Evolutionary conservation across 2,113 vertebrate genomes (phyloP).

Genomic region (Cisticola juncidis): DNA sequence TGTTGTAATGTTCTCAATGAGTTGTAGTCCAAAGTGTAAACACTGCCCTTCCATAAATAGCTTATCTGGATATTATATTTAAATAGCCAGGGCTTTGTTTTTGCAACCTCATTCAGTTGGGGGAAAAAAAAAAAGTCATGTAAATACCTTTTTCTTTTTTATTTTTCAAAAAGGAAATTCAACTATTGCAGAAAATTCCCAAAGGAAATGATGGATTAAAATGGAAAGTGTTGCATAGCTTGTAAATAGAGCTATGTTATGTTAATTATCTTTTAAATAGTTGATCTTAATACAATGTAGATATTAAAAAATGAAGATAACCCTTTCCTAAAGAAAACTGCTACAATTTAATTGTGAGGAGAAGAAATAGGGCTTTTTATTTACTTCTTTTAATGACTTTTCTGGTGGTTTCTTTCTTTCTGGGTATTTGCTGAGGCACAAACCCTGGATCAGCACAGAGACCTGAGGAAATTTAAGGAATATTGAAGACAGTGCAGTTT

Average conservation of each 20-base stretch:
- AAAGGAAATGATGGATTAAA: neutral
- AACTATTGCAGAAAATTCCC: neutral
- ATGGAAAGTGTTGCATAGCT: neutral
- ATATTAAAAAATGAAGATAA: neutral
- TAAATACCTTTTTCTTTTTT: neutral
- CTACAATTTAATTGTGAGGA: neutral
- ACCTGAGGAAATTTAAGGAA: neutral
- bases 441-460: neutral
- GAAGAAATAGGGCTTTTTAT: neutral
- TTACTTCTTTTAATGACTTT: accelerated
- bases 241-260: accelerated
- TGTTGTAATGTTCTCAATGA: neutral
- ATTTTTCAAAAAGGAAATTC: neutral
- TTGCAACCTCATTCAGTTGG: neutral
- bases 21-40: neutral
- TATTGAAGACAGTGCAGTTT: neutral
- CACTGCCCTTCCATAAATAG: neutral
- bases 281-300: neutral
- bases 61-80: neutral
- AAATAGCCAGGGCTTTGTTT: neutral
- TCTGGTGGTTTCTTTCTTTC: neutral
- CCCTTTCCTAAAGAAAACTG: neutral
- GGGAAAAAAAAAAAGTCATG: neutral
- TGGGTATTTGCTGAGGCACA: neutral
- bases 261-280: neutral